Percentiles rank a stretch among this genome's conserved stretches.
These are phyloP conservation scores for Pseudorhombus dupliciocellatus DNA, from an alignment of 2,113 vertebrate genomes.

Conservation along the genomic window DNA sequence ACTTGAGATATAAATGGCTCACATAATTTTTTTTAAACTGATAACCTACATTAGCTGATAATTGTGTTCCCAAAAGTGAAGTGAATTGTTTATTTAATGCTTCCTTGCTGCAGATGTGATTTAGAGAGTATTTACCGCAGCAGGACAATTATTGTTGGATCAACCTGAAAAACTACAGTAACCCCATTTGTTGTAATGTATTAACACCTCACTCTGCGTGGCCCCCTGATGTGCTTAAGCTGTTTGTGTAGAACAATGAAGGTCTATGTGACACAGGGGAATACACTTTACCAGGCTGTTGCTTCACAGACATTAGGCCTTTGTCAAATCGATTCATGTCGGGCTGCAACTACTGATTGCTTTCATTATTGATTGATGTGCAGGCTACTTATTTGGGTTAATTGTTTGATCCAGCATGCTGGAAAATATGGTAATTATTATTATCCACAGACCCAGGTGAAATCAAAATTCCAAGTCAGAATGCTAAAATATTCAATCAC, in stretches of 20 bases:
- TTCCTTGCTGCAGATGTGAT: neutral
- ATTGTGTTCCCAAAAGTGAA: too few species aligned
- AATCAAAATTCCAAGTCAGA: neutral
- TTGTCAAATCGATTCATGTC: neutral
- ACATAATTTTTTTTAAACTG: neutral
- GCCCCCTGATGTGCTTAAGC: neutral
- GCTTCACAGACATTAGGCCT: neutral
- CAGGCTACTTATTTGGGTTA: neutral
- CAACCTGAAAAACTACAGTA: neutral
- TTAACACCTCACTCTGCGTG: neutral
- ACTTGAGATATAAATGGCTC: neutral
- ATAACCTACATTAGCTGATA: too few species aligned
- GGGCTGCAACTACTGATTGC: neutral
- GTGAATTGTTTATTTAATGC: neutral
- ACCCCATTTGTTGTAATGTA: neutral
- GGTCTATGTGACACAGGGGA: neutral
- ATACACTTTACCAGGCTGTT: neutral
- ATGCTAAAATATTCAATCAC: too few species aligned
- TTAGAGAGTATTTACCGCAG: neutral
- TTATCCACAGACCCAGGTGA: neutral
- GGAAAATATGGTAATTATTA: neutral
- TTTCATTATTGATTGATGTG: neutral
- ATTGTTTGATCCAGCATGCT: neutral
- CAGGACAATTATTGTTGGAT: neutral
- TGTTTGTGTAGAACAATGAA: neutral